Evolutionary conservation across 2,888 invertebrate species (phyloP).

Genomic region (Melikaiella ostensackeni): DNA sequence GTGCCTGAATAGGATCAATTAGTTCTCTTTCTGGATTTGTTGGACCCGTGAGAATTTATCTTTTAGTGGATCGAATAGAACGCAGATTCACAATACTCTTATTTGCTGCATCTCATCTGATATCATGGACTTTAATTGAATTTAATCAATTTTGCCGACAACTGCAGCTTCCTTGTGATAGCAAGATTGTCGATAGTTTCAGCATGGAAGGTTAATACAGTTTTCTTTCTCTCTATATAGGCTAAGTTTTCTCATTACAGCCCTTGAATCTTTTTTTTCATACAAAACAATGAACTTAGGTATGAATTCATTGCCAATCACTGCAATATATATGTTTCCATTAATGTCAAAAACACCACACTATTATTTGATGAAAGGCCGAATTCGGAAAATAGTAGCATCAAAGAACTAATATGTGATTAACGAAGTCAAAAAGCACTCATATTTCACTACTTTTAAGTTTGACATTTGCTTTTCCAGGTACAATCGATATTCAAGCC

Average conservation of each 20-base stretch:
- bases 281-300: constrained; percentile 79
- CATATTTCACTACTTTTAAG: constrained; percentile 81
- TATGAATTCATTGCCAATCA: constrained; percentile 79
- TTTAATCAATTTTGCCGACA: constrained; percentile 63
- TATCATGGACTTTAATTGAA: constrained; percentile 69
- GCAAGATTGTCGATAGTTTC: constrained; percentile 77
- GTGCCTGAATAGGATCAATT: background rate
- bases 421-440: constrained; percentile 80
- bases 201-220: constrained; percentile 68
- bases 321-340: constrained; percentile 80
- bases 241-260: constrained; percentile 76
- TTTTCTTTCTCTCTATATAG: constrained; percentile 76
- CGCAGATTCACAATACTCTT: constrained; percentile 65
- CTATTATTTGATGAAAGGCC: constrained; percentile 79
- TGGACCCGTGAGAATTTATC: background rate
- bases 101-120: constrained; percentile 64
- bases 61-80: constrained; percentile 65
- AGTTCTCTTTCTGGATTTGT: background rate
- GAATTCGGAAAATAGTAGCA: constrained; percentile 44
- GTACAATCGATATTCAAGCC: constrained; percentile 81
- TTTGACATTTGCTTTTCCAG: constrained; percentile 82
- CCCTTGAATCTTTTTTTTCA: constrained; percentile 76
- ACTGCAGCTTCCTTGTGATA: constrained; percentile 67
- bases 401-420: constrained; percentile 76
- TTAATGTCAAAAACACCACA: constrained; percentile 85